Conservation (phyloP, 2,797 vertebrate genomes). For the Rhincodon typus region DNA sequence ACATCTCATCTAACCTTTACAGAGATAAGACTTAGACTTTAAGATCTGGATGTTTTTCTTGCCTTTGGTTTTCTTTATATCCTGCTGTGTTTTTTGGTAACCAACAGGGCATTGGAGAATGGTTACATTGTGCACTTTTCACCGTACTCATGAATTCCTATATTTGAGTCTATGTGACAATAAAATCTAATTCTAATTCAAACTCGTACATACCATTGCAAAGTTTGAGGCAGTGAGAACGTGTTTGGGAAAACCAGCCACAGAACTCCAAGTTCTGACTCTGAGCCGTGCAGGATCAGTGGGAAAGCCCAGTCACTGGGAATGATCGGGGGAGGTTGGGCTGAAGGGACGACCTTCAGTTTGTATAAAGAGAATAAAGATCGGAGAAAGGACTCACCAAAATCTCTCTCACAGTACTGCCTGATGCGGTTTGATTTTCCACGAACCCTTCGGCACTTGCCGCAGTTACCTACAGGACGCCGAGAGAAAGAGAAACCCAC, state of each 20-base stretch:
- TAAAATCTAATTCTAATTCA: too few species aligned
- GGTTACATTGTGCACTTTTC: too few species aligned
- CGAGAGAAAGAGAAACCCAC: slow-evolving; percentile 13
- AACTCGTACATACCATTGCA: neutral
- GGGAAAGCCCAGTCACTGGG: neutral
- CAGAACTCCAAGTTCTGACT: neutral
- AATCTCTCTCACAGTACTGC: slow-evolving; percentile 62
- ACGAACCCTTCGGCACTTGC: slow-evolving; percentile 50
- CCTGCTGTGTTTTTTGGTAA: too few species aligned
- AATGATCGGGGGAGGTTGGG: neutral
- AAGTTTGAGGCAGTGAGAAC: neutral
- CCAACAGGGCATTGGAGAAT: too few species aligned
- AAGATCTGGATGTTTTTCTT: too few species aligned
- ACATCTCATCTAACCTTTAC: too few species aligned
- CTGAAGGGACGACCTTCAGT: neutral
- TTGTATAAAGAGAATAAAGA: neutral
- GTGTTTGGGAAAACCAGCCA: neutral
- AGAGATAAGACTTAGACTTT: too few species aligned
- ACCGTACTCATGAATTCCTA: too few species aligned
- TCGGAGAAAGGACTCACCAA: slow-evolving; percentile 51
- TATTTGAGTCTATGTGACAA: too few species aligned
- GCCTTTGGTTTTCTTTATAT: too few species aligned
- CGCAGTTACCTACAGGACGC: slow-evolving; percentile 50
- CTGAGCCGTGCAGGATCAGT: neutral
- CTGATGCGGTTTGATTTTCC: slow-evolving; percentile 57